phyloP scores from a whole-genome alignment of 2,888 invertebrate genomes.

The Tipula unca region DNA sequence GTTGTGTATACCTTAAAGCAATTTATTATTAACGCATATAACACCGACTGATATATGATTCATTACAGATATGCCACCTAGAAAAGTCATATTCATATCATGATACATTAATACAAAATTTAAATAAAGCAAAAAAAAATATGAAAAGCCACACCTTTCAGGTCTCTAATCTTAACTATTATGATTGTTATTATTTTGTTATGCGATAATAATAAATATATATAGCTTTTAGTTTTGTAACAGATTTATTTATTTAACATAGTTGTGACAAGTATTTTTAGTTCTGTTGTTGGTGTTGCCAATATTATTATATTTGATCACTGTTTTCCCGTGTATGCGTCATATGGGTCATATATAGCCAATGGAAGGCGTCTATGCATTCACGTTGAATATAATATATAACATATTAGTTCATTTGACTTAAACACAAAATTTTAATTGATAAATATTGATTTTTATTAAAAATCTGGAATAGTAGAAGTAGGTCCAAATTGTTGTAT shows the following conservation, averaged over 20 bases:
- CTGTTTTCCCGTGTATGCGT: too few species aligned
- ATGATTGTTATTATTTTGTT: background rate
- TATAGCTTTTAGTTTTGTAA: background rate
- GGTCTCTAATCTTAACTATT: background rate
- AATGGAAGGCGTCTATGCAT: too few species aligned
- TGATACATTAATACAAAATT: background rate
- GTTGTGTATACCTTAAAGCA: background rate
- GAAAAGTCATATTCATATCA: background rate
- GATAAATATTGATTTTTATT: too few species aligned
- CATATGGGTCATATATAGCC: too few species aligned
- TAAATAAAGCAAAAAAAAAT: background rate
- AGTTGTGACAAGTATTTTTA: background rate
- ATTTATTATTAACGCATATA: background rate
- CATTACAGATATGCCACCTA: background rate
- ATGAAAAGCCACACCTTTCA: background rate
- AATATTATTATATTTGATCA: too few species aligned
- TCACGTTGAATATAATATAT: too few species aligned
- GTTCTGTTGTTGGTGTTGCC: too few species aligned
- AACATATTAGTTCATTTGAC: too few species aligned
- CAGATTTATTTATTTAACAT: background rate
- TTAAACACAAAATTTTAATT: too few species aligned
- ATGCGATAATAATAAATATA: background rate
- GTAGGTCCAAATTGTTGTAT: too few species aligned
- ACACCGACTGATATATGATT: background rate
- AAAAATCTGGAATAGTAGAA: too few species aligned